These are phyloP conservation scores for Fistularia commersonii DNA, from an alignment of 2,797 vertebrate genomes.

Conservation along the genomic window DNA sequence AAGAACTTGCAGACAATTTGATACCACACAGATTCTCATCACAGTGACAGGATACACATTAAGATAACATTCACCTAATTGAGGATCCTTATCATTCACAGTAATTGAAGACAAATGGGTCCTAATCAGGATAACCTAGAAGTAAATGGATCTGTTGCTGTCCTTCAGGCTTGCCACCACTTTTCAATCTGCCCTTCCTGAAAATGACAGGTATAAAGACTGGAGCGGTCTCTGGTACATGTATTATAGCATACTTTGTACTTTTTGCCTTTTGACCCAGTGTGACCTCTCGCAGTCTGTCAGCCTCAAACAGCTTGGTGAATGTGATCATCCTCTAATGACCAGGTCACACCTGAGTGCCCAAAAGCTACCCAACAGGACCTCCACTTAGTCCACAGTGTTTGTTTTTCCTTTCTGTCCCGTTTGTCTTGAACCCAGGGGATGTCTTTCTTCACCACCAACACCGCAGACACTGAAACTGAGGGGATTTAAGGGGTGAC, in stretches of 20 bases:
- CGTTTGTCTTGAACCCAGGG: slow-evolving; percentile 42
- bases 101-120: slow-evolving; percentile 53
- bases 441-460: slow-evolving; percentile 32
- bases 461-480: slow-evolving; percentile 43
- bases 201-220: slow-evolving; percentile 32
- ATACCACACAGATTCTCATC: slow-evolving; percentile 13
- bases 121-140: slow-evolving; percentile 33
- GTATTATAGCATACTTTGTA: slow-evolving; percentile 27
- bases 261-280: slow-evolving; percentile 22
- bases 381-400: slow-evolving; percentile 39
- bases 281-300: slow-evolving; percentile 10
- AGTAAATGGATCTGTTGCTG: slow-evolving; percentile 57
- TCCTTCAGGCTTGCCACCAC: slow-evolving; percentile 18
- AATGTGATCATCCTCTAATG: slow-evolving; percentile 40
- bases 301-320: slow-evolving; percentile 16
- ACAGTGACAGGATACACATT: slow-evolving; percentile 41
- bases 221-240: slow-evolving; percentile 15
- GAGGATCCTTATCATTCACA: slow-evolving; percentile 52
- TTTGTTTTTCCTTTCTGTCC: slow-evolving; percentile 65
- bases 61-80: slow-evolving; percentile 48
- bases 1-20: slow-evolving; percentile 1
- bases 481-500: slow-evolving; percentile 37
- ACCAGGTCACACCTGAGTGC: slow-evolving; percentile 41
- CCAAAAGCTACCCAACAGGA: slow-evolving; percentile 55
- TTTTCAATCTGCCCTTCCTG: slow-evolving; percentile 13